Base-by-base conservation (phyloP, 2,797 vertebrate species). In the Fratercula arctica region DNA sequence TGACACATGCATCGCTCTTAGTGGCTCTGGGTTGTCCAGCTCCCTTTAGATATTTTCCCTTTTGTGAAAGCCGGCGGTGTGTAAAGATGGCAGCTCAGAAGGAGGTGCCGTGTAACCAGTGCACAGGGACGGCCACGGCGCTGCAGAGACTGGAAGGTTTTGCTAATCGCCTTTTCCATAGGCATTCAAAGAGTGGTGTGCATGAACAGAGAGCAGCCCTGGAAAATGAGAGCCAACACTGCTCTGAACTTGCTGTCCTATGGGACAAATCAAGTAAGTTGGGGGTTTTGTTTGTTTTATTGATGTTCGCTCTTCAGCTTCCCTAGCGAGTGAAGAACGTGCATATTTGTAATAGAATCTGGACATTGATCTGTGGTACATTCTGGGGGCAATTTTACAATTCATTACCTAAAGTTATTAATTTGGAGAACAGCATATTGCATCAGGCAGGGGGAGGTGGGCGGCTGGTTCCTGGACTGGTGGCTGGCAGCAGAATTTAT, bases 221-320 rank as follows among this genome's bases (percentile, higher is more conserved):
- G 94, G 99, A 99, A 92, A 97, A 89, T 83, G 99, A 99, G 87
- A 98, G 97, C 94, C 98, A 98, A 35, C 97, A 94, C 57, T 96
- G 98, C 94, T 99, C 99, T 94, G 99, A 99, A 92, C 98, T 98
- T 96, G 98, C 98, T 96, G 87, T 97, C 94, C 97, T 97, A 77
- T 99, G 99, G 99, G 99, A 99, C 96, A 98, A 97, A 97, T 96
- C 97, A 95, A 99, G 99, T 99, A 99, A 99, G 99, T 99, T 41
- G 37, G 33, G 26, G 17, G 1, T 4, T 13, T 89, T 57, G 13
- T n/a, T 85, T 67, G 93, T 59, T 78, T 56, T 39, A 4, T 45
- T 78, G 61, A 39, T 96, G 10, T 1, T 67, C 10, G 5, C 54
- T 74, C 60, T 59, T 92, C 13, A 13, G 41, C 61, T 87, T 61